These are phyloP conservation scores for Drosophila pseudoananassae DNA, from an alignment of 1,140 invertebrate species.

Conservation along the genomic window DNA sequence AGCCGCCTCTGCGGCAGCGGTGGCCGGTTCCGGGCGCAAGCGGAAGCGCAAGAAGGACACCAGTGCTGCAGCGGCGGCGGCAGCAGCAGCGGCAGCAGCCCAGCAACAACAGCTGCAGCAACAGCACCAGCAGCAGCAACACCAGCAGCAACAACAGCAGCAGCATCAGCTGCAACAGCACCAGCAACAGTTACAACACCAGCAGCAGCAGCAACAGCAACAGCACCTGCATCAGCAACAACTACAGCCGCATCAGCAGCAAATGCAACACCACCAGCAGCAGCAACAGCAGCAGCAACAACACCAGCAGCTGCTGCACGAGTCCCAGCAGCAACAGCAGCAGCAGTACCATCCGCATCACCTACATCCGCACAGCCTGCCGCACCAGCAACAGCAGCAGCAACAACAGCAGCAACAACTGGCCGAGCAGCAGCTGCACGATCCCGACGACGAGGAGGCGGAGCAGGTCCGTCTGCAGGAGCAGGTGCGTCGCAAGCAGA, in stretches of 20 bases:
- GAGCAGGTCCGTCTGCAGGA: conserved; percentile 59
- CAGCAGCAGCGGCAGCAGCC: conserved; percentile 5
- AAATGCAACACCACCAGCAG: conserved; percentile 31
- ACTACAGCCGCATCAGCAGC: conserved; percentile 15
- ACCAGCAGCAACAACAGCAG: conserved; percentile 39
- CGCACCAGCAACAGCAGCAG: conserved; percentile 48
- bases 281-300: conserved; percentile 19
- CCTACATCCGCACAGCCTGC: conserved; percentile 52
- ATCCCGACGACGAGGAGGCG: conserved; percentile 68
- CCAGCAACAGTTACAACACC: conserved; percentile 19
- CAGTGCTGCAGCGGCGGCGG: not conserved
- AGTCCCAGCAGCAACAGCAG: conserved; percentile 36
- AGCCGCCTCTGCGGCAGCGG: not conserved
- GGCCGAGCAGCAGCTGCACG: conserved; percentile 28
- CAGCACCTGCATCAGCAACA: conserved; percentile 15
- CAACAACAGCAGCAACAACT: conserved; percentile 52
- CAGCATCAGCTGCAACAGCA: conserved; percentile 29
- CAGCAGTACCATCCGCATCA: conserved; percentile 52
- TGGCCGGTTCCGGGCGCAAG: conserved; percentile 50
- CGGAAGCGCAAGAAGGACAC: conserved; percentile 75
- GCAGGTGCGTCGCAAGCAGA: conserved; percentile 77
- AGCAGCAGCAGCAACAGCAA: conserved; percentile 13
- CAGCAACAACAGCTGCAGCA: conserved; percentile 14
- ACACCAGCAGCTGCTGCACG: conserved; percentile 37
- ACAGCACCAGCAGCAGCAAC: not conserved